phyloP scores from a whole-genome alignment of 2,797 vertebrate genomes.

The Jordanella pulchra region DNA sequence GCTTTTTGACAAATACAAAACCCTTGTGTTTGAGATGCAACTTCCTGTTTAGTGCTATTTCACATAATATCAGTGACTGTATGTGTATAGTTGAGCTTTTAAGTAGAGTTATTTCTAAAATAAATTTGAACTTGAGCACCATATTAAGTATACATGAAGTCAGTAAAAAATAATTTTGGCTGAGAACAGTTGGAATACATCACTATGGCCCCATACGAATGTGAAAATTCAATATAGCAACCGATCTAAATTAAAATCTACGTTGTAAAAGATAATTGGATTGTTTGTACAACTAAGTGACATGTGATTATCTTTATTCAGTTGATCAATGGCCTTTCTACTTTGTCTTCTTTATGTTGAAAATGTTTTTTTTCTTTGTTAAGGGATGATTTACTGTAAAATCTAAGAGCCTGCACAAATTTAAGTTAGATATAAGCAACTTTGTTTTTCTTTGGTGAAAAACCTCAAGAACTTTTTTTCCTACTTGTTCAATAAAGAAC shows the following conservation, averaged over 20 bases:
- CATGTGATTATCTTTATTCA: background rate
- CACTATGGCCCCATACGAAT: background rate
- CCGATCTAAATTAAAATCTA: background rate
- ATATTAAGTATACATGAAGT: too few relatives aligned
- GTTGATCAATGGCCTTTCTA: background rate
- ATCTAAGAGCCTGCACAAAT: background rate
- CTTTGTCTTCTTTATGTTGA: background rate
- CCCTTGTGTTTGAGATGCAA: too few relatives aligned
- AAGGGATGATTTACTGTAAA: background rate
- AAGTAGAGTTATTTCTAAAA: background rate
- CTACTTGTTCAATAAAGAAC: background rate
- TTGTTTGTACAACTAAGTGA: background rate
- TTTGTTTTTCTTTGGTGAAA: background rate
- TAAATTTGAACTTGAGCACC: background rate
- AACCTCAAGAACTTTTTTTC: background rate
- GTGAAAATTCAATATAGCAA: background rate
- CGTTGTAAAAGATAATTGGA: background rate
- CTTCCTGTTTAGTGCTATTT: too few relatives aligned
- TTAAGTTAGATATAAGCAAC: constrained; percentile 1
- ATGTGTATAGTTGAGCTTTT: background rate
- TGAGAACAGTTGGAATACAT: background rate
- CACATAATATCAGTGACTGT: too few relatives aligned
- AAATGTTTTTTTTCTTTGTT: background rate
- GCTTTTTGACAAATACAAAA: too few relatives aligned
- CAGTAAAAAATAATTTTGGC: too few relatives aligned